Percentiles rank a stretch among this genome's conserved stretches.
Evolutionary conservation across 2,888 invertebrate species (phyloP).

Genomic region (Gisinianus flammeolus): DNA sequence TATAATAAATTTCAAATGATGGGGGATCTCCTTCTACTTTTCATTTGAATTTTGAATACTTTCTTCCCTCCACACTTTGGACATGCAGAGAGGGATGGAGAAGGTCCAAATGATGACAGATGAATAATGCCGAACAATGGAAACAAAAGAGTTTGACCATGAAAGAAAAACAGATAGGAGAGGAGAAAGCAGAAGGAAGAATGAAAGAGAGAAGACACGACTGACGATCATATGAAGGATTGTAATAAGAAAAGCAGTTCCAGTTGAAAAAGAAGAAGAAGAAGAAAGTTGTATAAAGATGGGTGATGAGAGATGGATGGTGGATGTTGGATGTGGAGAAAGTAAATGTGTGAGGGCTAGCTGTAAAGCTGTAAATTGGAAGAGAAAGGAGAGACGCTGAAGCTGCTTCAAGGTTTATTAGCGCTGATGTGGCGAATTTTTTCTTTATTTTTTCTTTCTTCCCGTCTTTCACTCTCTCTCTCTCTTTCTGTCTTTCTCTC

Average conservation of each 20-base stretch:
- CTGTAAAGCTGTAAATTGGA: background rate
- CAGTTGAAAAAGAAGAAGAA: background rate
- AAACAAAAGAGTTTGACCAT: background rate
- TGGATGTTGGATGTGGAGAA: background rate
- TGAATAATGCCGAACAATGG: too few relatives aligned
- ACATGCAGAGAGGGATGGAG: too few relatives aligned
- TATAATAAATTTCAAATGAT: too few relatives aligned
- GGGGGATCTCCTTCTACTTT: too few relatives aligned
- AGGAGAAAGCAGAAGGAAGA: background rate
- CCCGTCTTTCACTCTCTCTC: too few relatives aligned
- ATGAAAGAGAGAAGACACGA: background rate
- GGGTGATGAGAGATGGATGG: background rate
- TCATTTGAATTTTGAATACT: too few relatives aligned
- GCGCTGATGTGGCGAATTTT: constrained; percentile 46
- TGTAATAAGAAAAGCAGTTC: too few relatives aligned
- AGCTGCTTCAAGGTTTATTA: constrained; percentile 45
- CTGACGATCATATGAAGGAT: background rate
- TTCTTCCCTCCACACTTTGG: too few relatives aligned
- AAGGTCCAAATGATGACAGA: too few relatives aligned
- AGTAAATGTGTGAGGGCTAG: background rate
- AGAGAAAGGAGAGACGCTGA: constrained; percentile 4
- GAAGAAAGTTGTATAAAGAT: background rate
- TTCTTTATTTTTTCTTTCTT: constrained; percentile 18
- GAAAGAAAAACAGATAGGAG: background rate
- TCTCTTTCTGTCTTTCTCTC: constrained; percentile 15